Base-by-base conservation (phyloP, 2,888 invertebrate species). In the Tenthredo livida region DNA sequence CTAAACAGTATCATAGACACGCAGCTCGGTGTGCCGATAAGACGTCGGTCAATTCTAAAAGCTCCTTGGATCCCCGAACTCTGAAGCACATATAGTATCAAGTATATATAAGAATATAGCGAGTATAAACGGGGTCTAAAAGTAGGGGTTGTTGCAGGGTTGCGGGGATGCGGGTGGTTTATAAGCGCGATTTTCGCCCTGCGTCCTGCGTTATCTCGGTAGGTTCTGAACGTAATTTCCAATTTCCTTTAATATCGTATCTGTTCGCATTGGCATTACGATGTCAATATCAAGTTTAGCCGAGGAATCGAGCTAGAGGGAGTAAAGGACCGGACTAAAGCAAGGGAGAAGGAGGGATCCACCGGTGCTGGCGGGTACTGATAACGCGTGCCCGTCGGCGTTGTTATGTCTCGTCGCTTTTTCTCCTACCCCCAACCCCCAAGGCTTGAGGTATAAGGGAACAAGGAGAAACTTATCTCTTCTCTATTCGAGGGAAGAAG, bases 321-420 rank as follows among this genome's bases (percentile, higher is more conserved):
- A 12, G 40, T 10, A 21, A 21, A 33, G 54, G 40, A 67, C 29
- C 29, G 80, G 43, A 0, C n/a, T 17, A 86, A 70, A 82, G 84
- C 54, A 50, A 84, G 80, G 83, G 61, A 86, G 83, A 54, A 86
- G 84, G 40, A 85, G 84, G 75, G 33, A 75, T 86, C 84, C 88
- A 88, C 88, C 89, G 88, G 89, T 84, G 80, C 92, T 92, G 92
- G 90, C 87, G 88, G 89, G 89, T 89, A 90, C 92, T 91, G 93
- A 93, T 93, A 93, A 92, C 92, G 91, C 90, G 90, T 89, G 90
- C 88, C 91, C 89, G 90, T 90, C 90, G 90, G 89, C 29, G 83
- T 90, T 91, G 90, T 92, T 91, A 90, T 90, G 90, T 92, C 90
- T 89, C 89, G 88, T 85, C 67, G 65, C 47, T 21, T 40, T 47